phyloP scores from a whole-genome alignment of 2,888 invertebrate genomes.

The Plebejus anna region DNA sequence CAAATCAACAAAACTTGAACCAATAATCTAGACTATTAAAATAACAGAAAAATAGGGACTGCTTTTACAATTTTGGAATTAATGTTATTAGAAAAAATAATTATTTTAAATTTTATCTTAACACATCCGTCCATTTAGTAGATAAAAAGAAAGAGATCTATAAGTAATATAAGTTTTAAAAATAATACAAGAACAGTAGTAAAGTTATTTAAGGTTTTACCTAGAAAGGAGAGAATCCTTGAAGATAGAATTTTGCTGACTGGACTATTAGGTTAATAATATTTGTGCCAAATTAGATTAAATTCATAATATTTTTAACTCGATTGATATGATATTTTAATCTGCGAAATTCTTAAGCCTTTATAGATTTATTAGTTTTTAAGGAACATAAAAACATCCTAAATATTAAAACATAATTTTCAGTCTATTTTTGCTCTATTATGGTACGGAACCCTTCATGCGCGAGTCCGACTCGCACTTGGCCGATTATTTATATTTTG shows the following conservation, averaged over 20 bases:
- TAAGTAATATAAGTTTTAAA: not conserved
- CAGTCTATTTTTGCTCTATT: too few species aligned
- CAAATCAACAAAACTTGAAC: not conserved
- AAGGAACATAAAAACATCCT: too few species aligned
- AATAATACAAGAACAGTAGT: not conserved
- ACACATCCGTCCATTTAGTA: not conserved
- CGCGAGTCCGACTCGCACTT: too few species aligned
- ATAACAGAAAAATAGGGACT: not conserved
- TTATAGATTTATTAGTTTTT: too few species aligned
- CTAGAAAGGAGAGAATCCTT: not conserved
- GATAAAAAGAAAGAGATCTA: not conserved
- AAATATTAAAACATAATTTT: too few species aligned
- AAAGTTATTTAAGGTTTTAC: not conserved
- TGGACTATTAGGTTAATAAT: not conserved
- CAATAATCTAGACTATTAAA: not conserved
- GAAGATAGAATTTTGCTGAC: not conserved
- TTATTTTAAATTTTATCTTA: not conserved
- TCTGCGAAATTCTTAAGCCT: not conserved
- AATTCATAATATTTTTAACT: not conserved
- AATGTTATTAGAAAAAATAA: too few species aligned
- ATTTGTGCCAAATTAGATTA: not conserved
- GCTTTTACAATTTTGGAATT: not conserved
- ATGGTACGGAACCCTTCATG: too few species aligned
- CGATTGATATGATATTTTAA: not conserved
- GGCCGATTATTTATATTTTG: not conserved